Evolutionary conservation across 1,140 invertebrate species (phyloP).

Genomic region (Bombyx mori): DNA sequence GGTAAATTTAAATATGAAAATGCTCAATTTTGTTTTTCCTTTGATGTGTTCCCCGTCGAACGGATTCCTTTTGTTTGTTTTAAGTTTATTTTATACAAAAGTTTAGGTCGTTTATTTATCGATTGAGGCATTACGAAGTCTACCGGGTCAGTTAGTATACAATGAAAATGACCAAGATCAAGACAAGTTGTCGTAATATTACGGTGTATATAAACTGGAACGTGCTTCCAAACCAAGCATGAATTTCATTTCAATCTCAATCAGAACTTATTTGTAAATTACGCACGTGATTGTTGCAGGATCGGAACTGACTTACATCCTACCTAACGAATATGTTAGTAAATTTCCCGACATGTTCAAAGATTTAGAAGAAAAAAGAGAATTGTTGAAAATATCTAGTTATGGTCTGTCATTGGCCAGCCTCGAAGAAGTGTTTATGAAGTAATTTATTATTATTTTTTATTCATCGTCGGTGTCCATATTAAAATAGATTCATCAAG

Average conservation of each 20-base stretch:
- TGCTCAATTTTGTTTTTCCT: too few species aligned
- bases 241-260: neutral
- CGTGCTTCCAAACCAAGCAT: neutral
- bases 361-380: conserved; percentile 77
- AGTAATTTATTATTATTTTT: conserved; percentile 68
- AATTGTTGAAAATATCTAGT: conserved; percentile 76
- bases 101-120: too few species aligned
- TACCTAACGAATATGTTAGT: conserved; percentile 67
- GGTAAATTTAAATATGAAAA: too few species aligned
- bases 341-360: conserved; percentile 77
- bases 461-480: conserved; percentile 3
- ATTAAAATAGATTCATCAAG: neutral
- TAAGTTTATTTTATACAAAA: too few species aligned
- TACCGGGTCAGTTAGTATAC: too few species aligned
- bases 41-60: too few species aligned
- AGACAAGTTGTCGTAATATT: neutral
- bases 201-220: neutral
- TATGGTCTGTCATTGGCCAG: conserved; percentile 85
- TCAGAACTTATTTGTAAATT: too few species aligned
- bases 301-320: conserved; percentile 73
- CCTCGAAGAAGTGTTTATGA: conserved; percentile 93
- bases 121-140: too few species aligned
- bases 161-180: too few species aligned
- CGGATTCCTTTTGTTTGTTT: too few species aligned
- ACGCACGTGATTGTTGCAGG: conserved; percentile 31